Conservation (phyloP, 23 tunicate genomes). For the Clavelina lepadiformis region DNA sequence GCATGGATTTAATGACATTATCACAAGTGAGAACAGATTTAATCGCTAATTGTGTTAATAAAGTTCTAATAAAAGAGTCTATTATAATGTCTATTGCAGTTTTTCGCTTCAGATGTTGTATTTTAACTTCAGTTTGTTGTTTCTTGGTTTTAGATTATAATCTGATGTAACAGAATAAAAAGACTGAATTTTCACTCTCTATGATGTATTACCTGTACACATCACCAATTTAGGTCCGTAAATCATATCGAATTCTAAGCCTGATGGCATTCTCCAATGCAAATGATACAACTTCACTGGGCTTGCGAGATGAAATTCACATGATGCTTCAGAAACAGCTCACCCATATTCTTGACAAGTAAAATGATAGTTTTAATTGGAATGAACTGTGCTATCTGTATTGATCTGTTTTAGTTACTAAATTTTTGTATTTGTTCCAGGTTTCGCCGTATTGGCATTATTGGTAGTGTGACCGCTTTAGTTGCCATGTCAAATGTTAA, state of each 20-base stretch:
- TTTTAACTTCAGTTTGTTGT: no score
- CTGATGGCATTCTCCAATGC: conserved; percentile 26
- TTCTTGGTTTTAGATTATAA: no score
- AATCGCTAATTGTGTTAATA: no score
- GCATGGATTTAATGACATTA: conserved; percentile 57
- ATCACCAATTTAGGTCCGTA: conserved; percentile 30
- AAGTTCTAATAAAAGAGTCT: no score
- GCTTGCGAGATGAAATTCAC: conserved; percentile 60
- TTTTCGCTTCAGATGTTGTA: no score
- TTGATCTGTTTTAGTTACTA: neutral
- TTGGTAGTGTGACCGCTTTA: conserved; percentile 37
- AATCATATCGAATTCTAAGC: conserved; percentile 44
- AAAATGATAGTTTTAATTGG: neutral
- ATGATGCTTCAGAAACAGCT: conserved; percentile 66
- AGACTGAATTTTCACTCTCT: no score
- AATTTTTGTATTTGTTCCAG: neutral
- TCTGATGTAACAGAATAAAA: no score
- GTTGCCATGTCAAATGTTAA: conserved; percentile 29
- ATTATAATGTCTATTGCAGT: no score
- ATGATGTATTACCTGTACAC: no score
- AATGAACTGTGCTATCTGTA: neutral
- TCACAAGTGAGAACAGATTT: conserved; percentile 53
- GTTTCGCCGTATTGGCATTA: conserved; percentile 47
- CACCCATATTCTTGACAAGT: conserved; percentile 45
- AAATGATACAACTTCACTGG: conserved; percentile 25